These are phyloP conservation scores for Clupea harengus DNA, from an alignment of 2,113 vertebrate genomes.

Conservation along the genomic window DNA sequence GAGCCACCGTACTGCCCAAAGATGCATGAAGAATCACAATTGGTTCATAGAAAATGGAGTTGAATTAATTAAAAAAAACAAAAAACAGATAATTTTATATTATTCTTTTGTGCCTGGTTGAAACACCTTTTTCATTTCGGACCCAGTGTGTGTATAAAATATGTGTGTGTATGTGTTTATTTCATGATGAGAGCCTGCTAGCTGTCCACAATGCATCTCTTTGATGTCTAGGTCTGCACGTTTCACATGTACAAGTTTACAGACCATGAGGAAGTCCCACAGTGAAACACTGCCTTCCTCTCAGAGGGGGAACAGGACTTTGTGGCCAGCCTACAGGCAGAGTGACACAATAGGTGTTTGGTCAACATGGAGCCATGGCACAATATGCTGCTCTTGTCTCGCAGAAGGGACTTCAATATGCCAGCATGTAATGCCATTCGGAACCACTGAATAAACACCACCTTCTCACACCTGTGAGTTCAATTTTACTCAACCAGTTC, in stretches of 20 bases:
- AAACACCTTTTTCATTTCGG: no score
- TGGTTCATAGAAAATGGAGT: no score
- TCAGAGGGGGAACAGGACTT: slow-evolving; percentile 24
- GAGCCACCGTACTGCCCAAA: no score
- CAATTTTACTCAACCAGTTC: neutral
- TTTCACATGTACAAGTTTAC: slow-evolving; percentile 25
- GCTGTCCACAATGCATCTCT: neutral
- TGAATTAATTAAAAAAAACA: no score
- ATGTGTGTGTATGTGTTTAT: neutral
- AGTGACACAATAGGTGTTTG: slow-evolving; percentile 7
- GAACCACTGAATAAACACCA: neutral
- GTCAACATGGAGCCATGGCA: neutral
- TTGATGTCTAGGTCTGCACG: neutral
- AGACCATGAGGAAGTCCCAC: slow-evolving; percentile 50
- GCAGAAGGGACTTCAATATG: neutral
- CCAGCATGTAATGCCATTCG: neutral
- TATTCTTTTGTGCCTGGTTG: no score
- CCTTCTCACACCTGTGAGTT: neutral
- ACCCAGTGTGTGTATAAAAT: neutral
- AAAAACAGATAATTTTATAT: no score
- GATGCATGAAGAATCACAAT: no score
- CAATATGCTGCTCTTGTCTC: neutral
- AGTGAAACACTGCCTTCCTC: slow-evolving; percentile 60
- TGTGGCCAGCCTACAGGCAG: neutral
- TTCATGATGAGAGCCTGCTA: neutral